Base-by-base conservation (phyloP, 2,888 invertebrate genomes). In the Corbicula japonica region DNA sequence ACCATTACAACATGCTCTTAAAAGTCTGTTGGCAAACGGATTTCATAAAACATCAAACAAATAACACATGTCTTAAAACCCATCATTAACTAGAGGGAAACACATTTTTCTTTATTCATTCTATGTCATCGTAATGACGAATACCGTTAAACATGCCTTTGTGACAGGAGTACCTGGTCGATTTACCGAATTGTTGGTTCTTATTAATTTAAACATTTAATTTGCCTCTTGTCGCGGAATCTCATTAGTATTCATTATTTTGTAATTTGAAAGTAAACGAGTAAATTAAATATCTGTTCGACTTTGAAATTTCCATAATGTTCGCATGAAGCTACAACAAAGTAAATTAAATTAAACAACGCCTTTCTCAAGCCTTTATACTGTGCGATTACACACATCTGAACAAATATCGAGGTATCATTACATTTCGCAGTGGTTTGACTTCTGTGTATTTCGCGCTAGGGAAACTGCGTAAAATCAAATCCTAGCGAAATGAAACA, bases 211-310 rank as follows among this genome's bases (percentile, higher is more conserved):
- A 18, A 50, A 41, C 54, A 44, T 56, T 46, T 52, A 56, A 68
- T 56, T 54, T 56, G 18, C 56, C 68, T 15, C 30, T n/a, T 58
- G 63, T 63, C 56, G 34, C 44, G 28, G 30, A 46, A n/a, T 21
- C 46, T 58, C 63, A 32, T 65, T 44, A 28, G 26, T 46, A 58
- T 58, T 63, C 56, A 54, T 34, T 32, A 41, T 1, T 46, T n/a
- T 18, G 56, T 56, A 30, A 73, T 48, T 26, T 28, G 63, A 65
- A 62, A 65, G 54, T 58, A 56, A 63, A 56, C 63, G 32, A 41
- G 48, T 56, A 63, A 73, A 63, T 73, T 73, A 63, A 73, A 58
- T 65, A 58, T 35, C 61, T 38, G 44, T 50, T 62, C 54, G 41
- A 38, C 21, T 18, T 71, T 41, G 35, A 35, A 62, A 62, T 71